Evolutionary conservation across 1,140 invertebrate genomes (phyloP), one percentile per base, ranked within the genome.

Genomic region (Drosophila neocordata): DNA sequence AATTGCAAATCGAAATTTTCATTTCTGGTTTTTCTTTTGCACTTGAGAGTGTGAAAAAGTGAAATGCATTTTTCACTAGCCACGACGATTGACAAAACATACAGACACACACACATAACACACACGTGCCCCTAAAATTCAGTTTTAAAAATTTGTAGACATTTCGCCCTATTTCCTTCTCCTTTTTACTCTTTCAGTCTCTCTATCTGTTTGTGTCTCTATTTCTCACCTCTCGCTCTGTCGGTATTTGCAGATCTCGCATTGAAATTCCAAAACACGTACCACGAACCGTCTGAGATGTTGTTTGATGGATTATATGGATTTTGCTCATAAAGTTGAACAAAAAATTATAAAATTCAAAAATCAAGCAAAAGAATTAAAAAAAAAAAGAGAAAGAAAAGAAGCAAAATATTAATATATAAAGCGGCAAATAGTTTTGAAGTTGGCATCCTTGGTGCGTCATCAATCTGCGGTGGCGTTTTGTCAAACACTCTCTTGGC

Each of bases 271-370:
- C 65, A 48, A 56, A 77, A 83, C 87, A 90, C 87, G 87, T 87
- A 80, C 73, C 41, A 53, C 58, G 38, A 58, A 64, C 37, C 73
- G 83, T 90, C 82, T 90, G 87, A 90, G 87, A 83, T 81, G 68
- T 88, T 84, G 62, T 81, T 76, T 90, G 87, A 90, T 90, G 88
- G 88, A 90, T 90, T 90, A 90, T 90, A 81, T 88, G 79, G 79
- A 90, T 84, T 90, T 90, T 84, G 88, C 73, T 60, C 88, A 89
- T 90, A 90, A 90, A 90, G 55, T 69, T 48, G 8, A 48, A 20
- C 41, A 48, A 2, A 20, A 20, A 48, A 48, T 59, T 63, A 69
- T 73, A 76, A 53, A 53, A 61, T 61, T 35, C 13, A 65, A 60
- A 70, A 69, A 76, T 72, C 55, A 27, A 52, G 35, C 48, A 24